phyloP scores from a whole-genome alignment of 2,113 vertebrate genomes.

The Proteles cristata region DNA sequence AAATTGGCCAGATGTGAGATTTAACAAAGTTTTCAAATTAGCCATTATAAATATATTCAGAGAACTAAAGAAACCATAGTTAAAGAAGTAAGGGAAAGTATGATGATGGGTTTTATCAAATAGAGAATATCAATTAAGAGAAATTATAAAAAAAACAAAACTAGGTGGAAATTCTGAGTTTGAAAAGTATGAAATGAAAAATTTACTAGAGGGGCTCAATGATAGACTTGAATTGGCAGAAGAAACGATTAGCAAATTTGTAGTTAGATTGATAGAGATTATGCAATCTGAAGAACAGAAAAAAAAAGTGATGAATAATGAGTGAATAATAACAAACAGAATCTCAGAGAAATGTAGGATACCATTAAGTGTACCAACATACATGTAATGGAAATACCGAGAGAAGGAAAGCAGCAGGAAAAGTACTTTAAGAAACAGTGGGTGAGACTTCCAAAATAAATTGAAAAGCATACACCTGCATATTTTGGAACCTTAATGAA shows the following conservation, averaged over 20 bases:
- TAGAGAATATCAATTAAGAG: neutral
- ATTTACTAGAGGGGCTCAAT: neutral
- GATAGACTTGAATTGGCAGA: neutral
- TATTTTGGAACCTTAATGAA: neutral
- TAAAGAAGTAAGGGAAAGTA: neutral
- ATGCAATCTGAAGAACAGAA: neutral
- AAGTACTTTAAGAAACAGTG: constrained; percentile 12
- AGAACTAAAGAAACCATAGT: neutral
- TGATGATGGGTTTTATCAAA: neutral
- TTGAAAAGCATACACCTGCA: neutral
- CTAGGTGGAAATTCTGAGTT: neutral
- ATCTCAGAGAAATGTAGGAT: neutral
- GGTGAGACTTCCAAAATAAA: neutral
- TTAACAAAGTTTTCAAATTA: neutral
- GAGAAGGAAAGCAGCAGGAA: neutral
- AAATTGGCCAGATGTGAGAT: neutral
- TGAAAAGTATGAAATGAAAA: constrained; percentile 39
- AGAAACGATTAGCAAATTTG: neutral
- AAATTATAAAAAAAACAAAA: neutral
- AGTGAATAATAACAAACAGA: neutral
- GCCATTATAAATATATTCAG: neutral
- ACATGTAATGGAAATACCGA: neutral
- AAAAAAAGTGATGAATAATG: neutral
- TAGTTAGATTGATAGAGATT: neutral
- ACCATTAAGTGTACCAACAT: neutral